Percentiles rank a stretch among this genome's conserved stretches.
These are phyloP conservation scores for Xenentodon cancila DNA, from an alignment of 2,797 vertebrate genomes.

Conservation along the genomic window DNA sequence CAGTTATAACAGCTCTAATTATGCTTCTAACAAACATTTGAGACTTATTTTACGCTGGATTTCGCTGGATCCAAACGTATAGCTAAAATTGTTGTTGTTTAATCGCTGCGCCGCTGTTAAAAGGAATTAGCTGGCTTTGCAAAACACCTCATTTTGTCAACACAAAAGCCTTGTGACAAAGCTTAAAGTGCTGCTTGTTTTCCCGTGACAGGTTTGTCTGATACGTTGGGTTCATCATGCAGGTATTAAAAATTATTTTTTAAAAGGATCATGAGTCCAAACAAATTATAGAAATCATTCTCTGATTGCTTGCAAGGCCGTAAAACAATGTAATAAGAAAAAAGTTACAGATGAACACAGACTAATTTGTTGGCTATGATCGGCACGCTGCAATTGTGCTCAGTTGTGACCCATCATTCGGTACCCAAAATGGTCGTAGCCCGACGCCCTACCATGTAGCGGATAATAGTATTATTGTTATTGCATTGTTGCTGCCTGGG, in stretches of 20 bases:
- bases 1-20: no score
- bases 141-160: no score
- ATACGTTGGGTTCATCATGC: background rate
- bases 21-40: no score
- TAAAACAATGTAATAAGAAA: conserved; percentile 26
- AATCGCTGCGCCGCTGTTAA: no score
- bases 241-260: background rate
- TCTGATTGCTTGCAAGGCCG: background rate
- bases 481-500: conserved; percentile 68
- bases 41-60: no score
- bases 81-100: no score
- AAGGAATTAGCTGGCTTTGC: no score
- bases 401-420: conserved; percentile 44
- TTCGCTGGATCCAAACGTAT: no score
- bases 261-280: background rate
- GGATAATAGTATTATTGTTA: conserved; percentile 74
- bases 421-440: conserved; percentile 50
- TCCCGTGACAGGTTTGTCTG: background rate
- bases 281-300: conserved; percentile 14
- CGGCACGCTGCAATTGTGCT: conserved; percentile 22
- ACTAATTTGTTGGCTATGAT: conserved; percentile 30
- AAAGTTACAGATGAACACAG: conserved; percentile 27
- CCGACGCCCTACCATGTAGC: conserved; percentile 40
- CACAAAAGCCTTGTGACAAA: no score
- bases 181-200: no score